A percentile compares a stretch with the other conserved stretches of the same genome.
These are phyloP conservation scores for Actias luna DNA, from an alignment of 2,888 invertebrate genomes.

Conservation along the genomic window DNA sequence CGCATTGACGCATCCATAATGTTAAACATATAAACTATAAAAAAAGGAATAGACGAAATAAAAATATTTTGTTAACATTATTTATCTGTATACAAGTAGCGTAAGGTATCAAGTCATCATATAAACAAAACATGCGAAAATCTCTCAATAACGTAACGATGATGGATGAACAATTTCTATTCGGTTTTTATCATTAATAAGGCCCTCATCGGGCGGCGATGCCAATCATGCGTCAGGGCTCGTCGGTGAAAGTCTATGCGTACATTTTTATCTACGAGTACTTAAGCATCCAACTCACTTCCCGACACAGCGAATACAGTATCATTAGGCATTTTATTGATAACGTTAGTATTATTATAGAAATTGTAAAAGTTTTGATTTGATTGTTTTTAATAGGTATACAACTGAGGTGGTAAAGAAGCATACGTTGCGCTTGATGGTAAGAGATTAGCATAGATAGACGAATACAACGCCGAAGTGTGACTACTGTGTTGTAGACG, in stretches of 20 bases:
- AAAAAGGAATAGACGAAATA: too few relatives aligned
- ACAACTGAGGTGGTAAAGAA: too few relatives aligned
- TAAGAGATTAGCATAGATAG: too few relatives aligned
- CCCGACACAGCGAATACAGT: background rate
- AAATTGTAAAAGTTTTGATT: background rate
- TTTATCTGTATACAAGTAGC: too few relatives aligned
- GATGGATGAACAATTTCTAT: constrained; percentile 7
- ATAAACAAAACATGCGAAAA: background rate
- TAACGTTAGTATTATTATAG: background rate
- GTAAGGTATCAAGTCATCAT: background rate
- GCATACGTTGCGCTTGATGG: too few relatives aligned
- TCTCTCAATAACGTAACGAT: background rate
- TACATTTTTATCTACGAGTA: constrained; percentile 3
- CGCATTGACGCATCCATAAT: too few relatives aligned
- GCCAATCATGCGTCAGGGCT: constrained; percentile 9
- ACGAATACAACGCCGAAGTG: too few relatives aligned
- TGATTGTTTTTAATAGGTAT: background rate
- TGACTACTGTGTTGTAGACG: too few relatives aligned
- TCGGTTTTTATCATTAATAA: constrained; percentile 5
- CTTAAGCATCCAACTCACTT: background rate
- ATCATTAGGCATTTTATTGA: background rate
- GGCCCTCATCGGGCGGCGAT: background rate
- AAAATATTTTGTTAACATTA: too few relatives aligned
- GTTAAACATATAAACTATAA: too few relatives aligned
- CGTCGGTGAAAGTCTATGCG: constrained; percentile 4